Percentiles rank a stretch among this genome's conserved stretches.
Conservation (phyloP, 2,888 invertebrate genomes). For the Metacarcinus magister region DNA sequence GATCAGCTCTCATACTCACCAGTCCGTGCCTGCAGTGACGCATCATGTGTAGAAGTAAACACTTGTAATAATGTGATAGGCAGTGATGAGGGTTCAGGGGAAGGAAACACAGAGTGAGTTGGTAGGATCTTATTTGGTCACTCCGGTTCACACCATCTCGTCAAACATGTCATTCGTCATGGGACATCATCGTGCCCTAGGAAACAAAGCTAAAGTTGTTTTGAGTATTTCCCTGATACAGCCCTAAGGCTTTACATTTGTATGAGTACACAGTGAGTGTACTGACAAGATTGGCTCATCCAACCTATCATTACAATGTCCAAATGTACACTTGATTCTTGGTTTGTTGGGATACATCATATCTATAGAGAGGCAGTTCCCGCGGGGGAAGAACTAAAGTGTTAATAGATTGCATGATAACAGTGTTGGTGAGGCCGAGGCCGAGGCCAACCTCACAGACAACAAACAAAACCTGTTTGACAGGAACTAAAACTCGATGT, state of each 20-base stretch:
- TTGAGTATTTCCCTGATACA: slow-evolving; percentile 26
- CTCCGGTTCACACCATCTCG: background rate
- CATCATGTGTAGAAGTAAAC: too few relatives aligned
- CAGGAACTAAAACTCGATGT: background rate
- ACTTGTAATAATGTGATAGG: too few relatives aligned
- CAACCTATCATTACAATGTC: background rate
- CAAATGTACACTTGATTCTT: background rate
- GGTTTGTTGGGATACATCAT: background rate
- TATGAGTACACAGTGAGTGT: background rate
- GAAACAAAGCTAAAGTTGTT: background rate
- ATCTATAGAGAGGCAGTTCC: background rate
- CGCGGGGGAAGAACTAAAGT: background rate
- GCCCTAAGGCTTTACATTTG: background rate
- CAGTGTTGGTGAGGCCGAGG: background rate
- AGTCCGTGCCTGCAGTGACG: too few relatives aligned
- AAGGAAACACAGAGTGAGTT: background rate
- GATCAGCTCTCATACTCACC: too few relatives aligned
- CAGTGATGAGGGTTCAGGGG: too few relatives aligned
- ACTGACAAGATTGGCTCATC: background rate
- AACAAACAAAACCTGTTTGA: background rate
- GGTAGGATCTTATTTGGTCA: slow-evolving; percentile 1
- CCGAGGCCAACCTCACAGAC: background rate
- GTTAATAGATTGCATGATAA: background rate
- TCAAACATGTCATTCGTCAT: background rate
- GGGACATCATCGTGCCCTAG: background rate